Evolutionary conservation across 37 sponge, comb jelly and placozoan genomes (phyloP), one percentile per base, ranked within the genome.

Genomic region (Cladorhizidae sp.): DNA sequence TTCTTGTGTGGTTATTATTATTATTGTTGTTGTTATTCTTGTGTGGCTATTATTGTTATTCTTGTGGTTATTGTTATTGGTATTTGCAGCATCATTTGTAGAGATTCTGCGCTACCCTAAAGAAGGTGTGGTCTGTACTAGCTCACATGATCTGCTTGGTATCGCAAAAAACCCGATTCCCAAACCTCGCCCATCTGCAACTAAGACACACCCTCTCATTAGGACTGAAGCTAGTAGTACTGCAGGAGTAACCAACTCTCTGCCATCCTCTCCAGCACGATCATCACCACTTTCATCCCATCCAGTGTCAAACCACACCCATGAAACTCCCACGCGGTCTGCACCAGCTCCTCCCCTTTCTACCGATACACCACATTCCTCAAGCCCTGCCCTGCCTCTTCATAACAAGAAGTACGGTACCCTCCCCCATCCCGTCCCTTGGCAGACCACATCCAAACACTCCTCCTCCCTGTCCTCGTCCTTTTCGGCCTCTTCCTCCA

Each of bases 401-500:
- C 38, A 7, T 38, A 38, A 38, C 2, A 67, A 38, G 36, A 51
- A 74, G 57, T 74, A 7, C 22, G 32, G 7, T 1, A 79, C 80
- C 33, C 69, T 79, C 9, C 80, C 80, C 0, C 65, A 68, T 3
- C 80, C 80, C 14, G 55, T 54, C 8, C 80, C 70, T 17, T 26
- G 80, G 25, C 50, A 79, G 25, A 71, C 23, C 1, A 40, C 38
- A 36, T 32, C 52, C 55, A 37, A 61, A 64, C 64, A 64, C 1
- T 6, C 64, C 67, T 3, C 67, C 67, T 33, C 67, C 67, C 12
- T 36, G 7, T 15, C 3, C 31, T 31, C 67, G 5, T 25, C 67
- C 67, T 31, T 36, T 36, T 65, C 67, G 3, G 3, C 67, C 32
- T 65, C 7, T 36, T 17, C 67, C 31, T 65, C 67, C 49, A n/a